Evolutionary conservation across 2,888 invertebrate genomes (phyloP), one percentile per base, ranked within the genome.

Genomic region (Cephus pygmeus): DNA sequence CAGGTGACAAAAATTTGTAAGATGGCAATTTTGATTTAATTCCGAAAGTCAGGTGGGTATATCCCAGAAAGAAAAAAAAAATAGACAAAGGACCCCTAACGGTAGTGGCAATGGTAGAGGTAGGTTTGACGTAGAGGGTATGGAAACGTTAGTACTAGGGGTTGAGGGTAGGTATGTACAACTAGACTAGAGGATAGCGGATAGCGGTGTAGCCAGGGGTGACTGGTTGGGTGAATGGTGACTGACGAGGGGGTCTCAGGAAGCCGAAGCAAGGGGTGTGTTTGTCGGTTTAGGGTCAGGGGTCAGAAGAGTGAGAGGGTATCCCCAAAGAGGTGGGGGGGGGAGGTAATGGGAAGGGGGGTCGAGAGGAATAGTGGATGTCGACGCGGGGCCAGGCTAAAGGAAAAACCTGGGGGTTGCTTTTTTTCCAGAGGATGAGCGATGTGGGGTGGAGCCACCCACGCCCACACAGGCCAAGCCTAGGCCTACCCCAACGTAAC

Each of bases 401-500:
- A 71, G 71, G 71, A 71, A 71, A 71, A 71, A 71, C 33, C 71
- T 31, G 71, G 71, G 71, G 71, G 74, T 36, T 35, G 33, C 31
- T 35, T 79, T 81, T 81, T 81, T 78, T 77, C 85, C 83, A 84
- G 87, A 88, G 87, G 86, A 88, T 88, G 87, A 88, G 85, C 86
- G 84, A 81, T 77, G 83, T 82, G 87, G 88, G 88, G 88, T 88
- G 87, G 87, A 88, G 88, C 87, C 82, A 87, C 88, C 85, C 86
- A 88, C 88, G 88, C 88, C 88, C 88, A 86, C 87, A 86, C 87
- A 85, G 84, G 84, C 84, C 83, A 78, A 80, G 84, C 84, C 83
- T 88, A 88, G 88, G 87, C 88, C 88, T 88, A 88, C 87, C 88
- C 87, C 87, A 87, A 88, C 87, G 85, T 85, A 85, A 87, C 86